Conservation (phyloP, 1,140 invertebrate genomes). For the Monomorium pharaonis region DNA sequence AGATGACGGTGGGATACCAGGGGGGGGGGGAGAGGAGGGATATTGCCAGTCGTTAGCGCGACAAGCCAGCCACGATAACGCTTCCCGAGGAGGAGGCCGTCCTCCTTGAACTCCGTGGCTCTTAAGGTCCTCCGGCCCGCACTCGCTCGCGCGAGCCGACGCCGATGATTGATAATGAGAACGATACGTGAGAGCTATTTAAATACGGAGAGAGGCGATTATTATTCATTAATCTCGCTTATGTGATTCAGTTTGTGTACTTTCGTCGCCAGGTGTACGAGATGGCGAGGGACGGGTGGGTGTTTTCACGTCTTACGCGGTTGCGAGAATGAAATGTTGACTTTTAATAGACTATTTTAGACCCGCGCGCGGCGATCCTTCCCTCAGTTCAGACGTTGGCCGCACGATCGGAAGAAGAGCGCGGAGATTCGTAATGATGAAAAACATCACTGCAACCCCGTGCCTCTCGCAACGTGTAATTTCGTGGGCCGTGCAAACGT, state of each 20-base stretch:
- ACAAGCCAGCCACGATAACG: slow-evolving; percentile 55
- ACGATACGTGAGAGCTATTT: background rate
- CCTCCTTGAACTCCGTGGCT: slow-evolving; percentile 54
- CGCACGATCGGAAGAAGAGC: slow-evolving; percentile 21
- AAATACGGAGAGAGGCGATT: slow-evolving; percentile 4
- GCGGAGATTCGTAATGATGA: slow-evolving; percentile 51
- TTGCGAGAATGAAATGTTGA: slow-evolving; percentile 7
- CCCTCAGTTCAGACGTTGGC: too few species aligned
- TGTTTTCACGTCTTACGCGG: too few species aligned
- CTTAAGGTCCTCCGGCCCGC: slow-evolving; percentile 21
- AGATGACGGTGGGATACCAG: slow-evolving; percentile 75
- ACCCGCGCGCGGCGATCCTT: background rate
- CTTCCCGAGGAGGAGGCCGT: slow-evolving; percentile 66
- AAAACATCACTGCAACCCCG: slow-evolving; percentile 43
- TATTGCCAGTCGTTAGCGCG: slow-evolving; percentile 79
- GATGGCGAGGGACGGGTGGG: too few species aligned
- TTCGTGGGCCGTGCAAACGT: slow-evolving; percentile 82
- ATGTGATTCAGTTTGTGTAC: background rate
- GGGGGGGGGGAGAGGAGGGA: too few species aligned
- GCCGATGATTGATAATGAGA: slow-evolving; percentile 61
- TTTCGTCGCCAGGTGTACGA: background rate
- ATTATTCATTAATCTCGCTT: slow-evolving; percentile 37
- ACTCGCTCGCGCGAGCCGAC: slow-evolving; percentile 65
- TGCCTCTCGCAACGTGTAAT: slow-evolving; percentile 75
- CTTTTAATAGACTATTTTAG: slow-evolving; percentile 30